These are phyloP conservation scores for Epizoanthus illoricatus DNA, from an alignment of 92 coral and sea anemone species.

Conservation along the genomic window DNA sequence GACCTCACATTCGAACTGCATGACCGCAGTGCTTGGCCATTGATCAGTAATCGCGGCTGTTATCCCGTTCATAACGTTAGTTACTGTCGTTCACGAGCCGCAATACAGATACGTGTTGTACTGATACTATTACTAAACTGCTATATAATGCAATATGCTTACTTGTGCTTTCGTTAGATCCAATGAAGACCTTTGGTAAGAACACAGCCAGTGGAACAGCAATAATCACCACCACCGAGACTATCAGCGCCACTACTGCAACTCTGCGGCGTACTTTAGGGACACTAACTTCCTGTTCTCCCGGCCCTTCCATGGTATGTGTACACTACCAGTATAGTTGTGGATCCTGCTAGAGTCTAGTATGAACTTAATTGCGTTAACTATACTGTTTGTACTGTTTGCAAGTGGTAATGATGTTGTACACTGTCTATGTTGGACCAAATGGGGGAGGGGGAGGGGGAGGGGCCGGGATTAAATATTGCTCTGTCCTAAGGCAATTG, in stretches of 20 bases:
- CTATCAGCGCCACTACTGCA: conserved; percentile 7
- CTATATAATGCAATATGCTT: not conserved
- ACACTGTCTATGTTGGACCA: not conserved
- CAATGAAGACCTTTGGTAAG: not conserved
- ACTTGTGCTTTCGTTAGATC: not conserved
- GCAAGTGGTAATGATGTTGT: not conserved
- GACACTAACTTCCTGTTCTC: conserved; percentile 11
- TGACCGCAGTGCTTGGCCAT: too few species aligned
- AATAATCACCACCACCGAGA: conserved; percentile 8
- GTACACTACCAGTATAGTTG: not conserved
- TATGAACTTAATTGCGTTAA: not conserved
- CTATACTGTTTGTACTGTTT: not conserved
- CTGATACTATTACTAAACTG: too few species aligned
- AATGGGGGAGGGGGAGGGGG: not conserved
- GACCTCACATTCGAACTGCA: too few species aligned
- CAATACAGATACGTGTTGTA: too few species aligned
- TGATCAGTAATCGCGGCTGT: too few species aligned
- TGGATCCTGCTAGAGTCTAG: not conserved
- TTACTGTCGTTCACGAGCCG: too few species aligned
- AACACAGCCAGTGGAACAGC: conserved; percentile 11
- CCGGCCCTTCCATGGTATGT: not conserved
- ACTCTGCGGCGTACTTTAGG: conserved; percentile 19
- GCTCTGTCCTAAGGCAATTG: too few species aligned
- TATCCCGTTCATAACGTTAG: too few species aligned
- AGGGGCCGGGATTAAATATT: not conserved